Evolutionary conservation across 2,888 invertebrate species (phyloP).

Genomic region (Exephanes ischioxanthus): DNA sequence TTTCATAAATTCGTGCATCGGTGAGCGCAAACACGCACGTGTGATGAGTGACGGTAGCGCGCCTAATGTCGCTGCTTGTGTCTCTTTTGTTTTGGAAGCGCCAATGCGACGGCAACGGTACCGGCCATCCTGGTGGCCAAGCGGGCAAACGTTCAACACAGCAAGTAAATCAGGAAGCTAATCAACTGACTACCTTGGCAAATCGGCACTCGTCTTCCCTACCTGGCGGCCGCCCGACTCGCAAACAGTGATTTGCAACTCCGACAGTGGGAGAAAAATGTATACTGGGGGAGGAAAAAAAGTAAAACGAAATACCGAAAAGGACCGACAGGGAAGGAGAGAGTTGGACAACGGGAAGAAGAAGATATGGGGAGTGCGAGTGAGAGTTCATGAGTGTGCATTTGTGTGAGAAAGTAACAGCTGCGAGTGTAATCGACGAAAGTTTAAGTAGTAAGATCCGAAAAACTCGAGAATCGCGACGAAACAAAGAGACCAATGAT

Average conservation of each 20-base stretch:
- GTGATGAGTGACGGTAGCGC: constrained; percentile 61
- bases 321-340: background rate
- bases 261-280: constrained; percentile 4
- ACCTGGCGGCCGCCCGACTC: constrained; percentile 60
- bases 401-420: background rate
- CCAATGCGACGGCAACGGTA: constrained; percentile 80
- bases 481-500: constrained; percentile 17
- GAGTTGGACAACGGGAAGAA: background rate
- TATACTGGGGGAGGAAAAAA: constrained; percentile 20
- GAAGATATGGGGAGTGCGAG: background rate
- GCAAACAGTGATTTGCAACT: constrained; percentile 59
- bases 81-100: constrained; percentile 83
- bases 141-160: constrained; percentile 78
- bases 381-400: background rate
- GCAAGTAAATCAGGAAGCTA: constrained; percentile 74
- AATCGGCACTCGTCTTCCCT: constrained; percentile 65
- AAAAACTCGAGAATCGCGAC: constrained; percentile 31
- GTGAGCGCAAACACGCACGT: constrained; percentile 3
- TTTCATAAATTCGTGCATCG: background rate
- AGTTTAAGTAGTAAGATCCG: constrained; percentile 19
- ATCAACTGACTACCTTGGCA: constrained; percentile 54
- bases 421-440: background rate
- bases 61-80: constrained; percentile 82
- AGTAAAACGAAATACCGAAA: background rate
- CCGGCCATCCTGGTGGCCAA: constrained; percentile 78